A percentile compares a stretch with the other conserved stretches of the same genome.
Evolutionary conservation across 2,113 vertebrate genomes (phyloP).

Genomic region (Panurus biarmicus): DNA sequence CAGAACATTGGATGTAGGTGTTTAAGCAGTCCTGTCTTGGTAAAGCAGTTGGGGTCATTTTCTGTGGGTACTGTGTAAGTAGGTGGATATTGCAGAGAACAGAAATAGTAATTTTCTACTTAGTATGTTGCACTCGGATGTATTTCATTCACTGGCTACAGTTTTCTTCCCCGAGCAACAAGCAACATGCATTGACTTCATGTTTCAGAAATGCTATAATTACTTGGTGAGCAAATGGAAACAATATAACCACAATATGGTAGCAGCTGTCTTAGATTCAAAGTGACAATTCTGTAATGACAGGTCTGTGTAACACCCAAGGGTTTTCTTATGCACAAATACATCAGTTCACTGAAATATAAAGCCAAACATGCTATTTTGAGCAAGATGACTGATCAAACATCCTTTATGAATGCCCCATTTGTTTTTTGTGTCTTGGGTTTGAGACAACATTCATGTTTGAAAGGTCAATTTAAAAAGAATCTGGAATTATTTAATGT

Average conservation of each 20-base stretch:
- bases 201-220: background rate
- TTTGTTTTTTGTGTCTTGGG: background rate
- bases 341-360: background rate
- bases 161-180: background rate
- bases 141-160: background rate
- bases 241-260: background rate
- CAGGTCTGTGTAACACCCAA: background rate
- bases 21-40: background rate
- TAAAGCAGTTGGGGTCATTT: background rate
- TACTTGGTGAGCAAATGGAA: background rate
- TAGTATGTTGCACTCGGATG: background rate
- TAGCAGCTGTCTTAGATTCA: conserved; percentile 18
- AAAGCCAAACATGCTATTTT: background rate
- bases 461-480: conserved; percentile 63
- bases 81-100: background rate
- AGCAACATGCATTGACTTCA: background rate
- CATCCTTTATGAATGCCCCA: background rate
- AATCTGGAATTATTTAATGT: conserved; percentile 70
- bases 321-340: background rate
- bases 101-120: background rate
- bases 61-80: background rate
- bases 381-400: background rate
- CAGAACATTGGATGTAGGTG: background rate
- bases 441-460: conserved; percentile 5
- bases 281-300: conserved; percentile 33